Conservation (phyloP, 37 sponge, comb jelly and placozoan species). For the Aphrocallistes beatrix region DNA sequence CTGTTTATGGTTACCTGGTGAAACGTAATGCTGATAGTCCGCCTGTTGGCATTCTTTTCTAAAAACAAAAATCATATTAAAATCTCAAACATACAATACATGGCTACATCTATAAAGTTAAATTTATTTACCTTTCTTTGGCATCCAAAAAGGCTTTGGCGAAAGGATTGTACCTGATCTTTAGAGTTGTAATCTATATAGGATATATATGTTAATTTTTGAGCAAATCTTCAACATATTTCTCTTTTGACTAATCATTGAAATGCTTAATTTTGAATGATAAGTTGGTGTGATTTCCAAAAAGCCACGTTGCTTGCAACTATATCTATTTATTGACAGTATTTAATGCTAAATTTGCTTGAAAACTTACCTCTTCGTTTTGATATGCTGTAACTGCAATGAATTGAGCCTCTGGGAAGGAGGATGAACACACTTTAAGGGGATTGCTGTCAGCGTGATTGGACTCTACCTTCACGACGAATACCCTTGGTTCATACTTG, state of each 20-base stretch:
- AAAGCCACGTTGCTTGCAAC: too few species aligned
- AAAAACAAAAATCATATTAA: not conserved
- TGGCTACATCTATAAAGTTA: not conserved
- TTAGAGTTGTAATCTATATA: conserved; percentile 49
- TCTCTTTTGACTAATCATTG: too few species aligned
- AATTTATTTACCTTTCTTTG: conserved; percentile 20
- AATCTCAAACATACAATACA: not conserved
- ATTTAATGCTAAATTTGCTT: too few species aligned
- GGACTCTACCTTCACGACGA: conserved; percentile 32
- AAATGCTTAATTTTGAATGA: too few species aligned
- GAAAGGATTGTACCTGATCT: conserved; percentile 67
- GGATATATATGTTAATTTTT: too few species aligned
- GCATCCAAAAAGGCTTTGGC: conserved; percentile 57
- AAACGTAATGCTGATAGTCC: conserved; percentile 1
- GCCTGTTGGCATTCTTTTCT: conserved; percentile 19
- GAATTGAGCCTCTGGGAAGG: conserved; percentile 46
- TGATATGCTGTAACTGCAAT: conserved; percentile 77
- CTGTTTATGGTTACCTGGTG: conserved; percentile 5
- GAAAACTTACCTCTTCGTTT: conserved; percentile 46
- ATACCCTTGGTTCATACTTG: conserved; percentile 50
- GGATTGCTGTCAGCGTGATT: not conserved
- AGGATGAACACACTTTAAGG: conserved; percentile 4
- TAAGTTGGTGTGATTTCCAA: too few species aligned
- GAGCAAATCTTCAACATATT: too few species aligned
- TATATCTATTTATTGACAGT: too few species aligned